Percentiles rank a stretch among this genome's conserved stretches.
phyloP scores from a whole-genome alignment of 2,113 vertebrate species.

The Psophia crepitans region DNA sequence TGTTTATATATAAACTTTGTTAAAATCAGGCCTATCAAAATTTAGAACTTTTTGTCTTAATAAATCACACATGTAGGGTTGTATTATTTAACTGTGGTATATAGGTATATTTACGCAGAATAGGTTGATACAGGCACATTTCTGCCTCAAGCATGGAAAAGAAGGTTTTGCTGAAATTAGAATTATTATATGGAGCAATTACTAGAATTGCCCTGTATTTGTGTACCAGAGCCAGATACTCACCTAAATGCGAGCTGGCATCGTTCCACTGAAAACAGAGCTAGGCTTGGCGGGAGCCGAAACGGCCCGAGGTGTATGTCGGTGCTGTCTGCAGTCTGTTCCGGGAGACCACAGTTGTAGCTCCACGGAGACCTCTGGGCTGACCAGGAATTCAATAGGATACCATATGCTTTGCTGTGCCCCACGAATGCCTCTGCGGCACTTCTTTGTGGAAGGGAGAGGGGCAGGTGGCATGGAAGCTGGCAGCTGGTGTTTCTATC shows the following conservation, averaged over 20 bases:
- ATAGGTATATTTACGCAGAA: neutral
- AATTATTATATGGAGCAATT: neutral
- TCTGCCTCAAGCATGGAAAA: neutral
- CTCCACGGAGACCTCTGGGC: neutral
- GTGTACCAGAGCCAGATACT: neutral
- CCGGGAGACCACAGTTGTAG: neutral
- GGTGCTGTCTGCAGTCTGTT: neutral
- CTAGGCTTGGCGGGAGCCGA: neutral
- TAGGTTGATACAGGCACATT: neutral
- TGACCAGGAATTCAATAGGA: neutral
- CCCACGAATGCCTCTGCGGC: neutral
- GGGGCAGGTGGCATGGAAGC: constrained; percentile 13
- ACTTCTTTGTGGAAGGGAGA: neutral
- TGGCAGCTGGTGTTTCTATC: constrained; percentile 38
- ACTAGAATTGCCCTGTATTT: neutral
- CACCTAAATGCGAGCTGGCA: neutral
- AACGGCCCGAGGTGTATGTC: neutral
- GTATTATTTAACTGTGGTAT: neutral
- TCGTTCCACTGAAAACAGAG: neutral
- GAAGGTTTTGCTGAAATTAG: neutral
- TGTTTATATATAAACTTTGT: neutral
- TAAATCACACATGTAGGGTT: neutral
- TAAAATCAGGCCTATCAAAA: neutral
- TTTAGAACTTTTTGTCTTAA: neutral
- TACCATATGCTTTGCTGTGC: constrained; percentile 3